Evolutionary conservation across 2,888 invertebrate species (phyloP).

Genomic region (Campoletis raptor): DNA sequence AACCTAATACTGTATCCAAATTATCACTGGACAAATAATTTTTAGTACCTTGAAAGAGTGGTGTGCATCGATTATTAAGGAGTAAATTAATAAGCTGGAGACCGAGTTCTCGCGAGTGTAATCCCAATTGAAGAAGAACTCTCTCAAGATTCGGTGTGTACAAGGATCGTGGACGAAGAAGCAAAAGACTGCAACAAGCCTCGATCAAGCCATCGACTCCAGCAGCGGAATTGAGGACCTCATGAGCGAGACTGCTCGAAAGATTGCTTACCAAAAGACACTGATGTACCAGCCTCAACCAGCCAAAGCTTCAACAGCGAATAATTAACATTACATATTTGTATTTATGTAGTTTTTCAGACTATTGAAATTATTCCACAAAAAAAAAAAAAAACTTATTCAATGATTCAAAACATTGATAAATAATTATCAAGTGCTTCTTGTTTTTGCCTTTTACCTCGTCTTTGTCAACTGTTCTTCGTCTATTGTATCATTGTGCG

Average conservation of each 20-base stretch:
- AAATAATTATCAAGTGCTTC: not conserved
- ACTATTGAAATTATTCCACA: not conserved
- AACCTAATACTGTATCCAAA: not conserved
- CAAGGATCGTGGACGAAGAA: conserved; percentile 89
- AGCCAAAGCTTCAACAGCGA: conserved; percentile 88
- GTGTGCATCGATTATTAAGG: conserved; percentile 86
- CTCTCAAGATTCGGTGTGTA: conserved; percentile 89
- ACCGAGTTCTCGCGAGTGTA: conserved; percentile 88
- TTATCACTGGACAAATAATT: not conserved
- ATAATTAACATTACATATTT: conserved; percentile 11
- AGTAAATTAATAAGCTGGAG: conserved; percentile 87
- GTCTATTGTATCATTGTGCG: conserved; percentile 84
- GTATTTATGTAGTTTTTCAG: not conserved
- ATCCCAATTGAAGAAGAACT: conserved; percentile 89
- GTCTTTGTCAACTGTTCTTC: conserved; percentile 87
- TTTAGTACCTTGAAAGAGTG: conserved; percentile 79
- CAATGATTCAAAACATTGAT: not conserved
- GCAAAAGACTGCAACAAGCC: conserved; percentile 90
- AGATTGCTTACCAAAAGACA: conserved; percentile 87
- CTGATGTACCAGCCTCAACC: conserved; percentile 93
- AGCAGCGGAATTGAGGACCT: conserved; percentile 88
- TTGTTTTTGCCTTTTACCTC: conserved; percentile 78
- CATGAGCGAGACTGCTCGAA: conserved; percentile 82
- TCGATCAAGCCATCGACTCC: conserved; percentile 89
- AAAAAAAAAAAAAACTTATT: not conserved